Percentiles rank a stretch among this genome's conserved stretches.
These are phyloP conservation scores for Limnodromus scolopaceus DNA, from an alignment of 2,797 vertebrate species.

Conservation along the genomic window DNA sequence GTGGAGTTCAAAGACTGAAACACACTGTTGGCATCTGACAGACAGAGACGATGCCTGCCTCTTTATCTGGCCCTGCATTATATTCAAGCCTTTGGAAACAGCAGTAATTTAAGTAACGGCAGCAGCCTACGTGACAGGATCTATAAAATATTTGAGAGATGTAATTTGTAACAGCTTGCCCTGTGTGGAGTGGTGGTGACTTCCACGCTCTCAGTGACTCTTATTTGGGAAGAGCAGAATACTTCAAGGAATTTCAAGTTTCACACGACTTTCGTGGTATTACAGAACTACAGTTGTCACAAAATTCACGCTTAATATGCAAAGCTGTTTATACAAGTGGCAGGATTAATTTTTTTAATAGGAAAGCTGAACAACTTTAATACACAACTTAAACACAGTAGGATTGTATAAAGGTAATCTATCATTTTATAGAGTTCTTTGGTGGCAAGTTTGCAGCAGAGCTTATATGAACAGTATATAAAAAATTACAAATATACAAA, in stretches of 20 bases:
- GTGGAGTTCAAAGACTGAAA: background rate
- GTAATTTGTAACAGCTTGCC: background rate
- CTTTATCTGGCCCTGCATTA: background rate
- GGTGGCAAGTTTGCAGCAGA: background rate
- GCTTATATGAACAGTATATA: background rate
- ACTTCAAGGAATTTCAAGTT: background rate
- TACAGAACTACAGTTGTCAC: background rate
- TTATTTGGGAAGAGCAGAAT: background rate
- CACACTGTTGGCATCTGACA: background rate
- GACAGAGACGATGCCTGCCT: rapidly evolving
- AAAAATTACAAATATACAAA: background rate
- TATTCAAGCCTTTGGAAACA: background rate
- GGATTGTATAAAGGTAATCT: background rate
- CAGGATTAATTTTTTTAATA: background rate
- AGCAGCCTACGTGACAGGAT: background rate
- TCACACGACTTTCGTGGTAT: background rate
- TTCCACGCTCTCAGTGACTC: background rate
- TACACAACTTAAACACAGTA: background rate
- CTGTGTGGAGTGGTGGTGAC: too few species aligned
- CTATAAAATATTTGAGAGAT: background rate
- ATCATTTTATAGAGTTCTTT: background rate
- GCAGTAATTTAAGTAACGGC: background rate
- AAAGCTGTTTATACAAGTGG: background rate
- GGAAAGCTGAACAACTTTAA: background rate
- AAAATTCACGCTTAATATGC: background rate